Evolutionary conservation across 53 echinoderm and acorn worm genomes (phyloP).

Genomic region (Echinarachnius parma): DNA sequence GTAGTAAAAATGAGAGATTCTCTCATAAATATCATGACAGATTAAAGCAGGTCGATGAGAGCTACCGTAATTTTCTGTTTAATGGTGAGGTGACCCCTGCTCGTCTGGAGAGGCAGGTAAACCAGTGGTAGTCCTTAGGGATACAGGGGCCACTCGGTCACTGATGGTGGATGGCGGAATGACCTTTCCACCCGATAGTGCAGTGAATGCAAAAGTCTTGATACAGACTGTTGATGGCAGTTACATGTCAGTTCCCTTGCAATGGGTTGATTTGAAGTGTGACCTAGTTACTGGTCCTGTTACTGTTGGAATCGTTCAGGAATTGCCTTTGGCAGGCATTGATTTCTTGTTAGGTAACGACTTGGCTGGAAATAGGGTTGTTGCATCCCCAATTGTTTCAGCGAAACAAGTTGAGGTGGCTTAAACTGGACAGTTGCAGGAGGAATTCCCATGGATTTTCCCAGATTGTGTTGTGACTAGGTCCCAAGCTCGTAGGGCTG

Average conservation of each 20-base stretch:
- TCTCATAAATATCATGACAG: neutral
- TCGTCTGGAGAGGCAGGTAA: neutral
- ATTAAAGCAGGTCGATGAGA: neutral
- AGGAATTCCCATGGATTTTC: constrained; percentile 23
- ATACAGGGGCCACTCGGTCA: neutral
- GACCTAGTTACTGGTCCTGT: constrained; percentile 45
- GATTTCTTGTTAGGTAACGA: constrained; percentile 33
- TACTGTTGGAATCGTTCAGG: constrained; percentile 34
- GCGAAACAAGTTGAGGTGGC: neutral
- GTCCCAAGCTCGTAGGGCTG: neutral
- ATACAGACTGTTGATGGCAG: neutral
- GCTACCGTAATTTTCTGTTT: neutral
- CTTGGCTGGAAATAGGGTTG: constrained; percentile 5
- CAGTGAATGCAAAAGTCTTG: neutral
- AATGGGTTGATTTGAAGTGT: constrained; percentile 26
- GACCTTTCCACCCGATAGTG: neutral
- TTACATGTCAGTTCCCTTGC: constrained; percentile 22
- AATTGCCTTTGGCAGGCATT: constrained; percentile 25
- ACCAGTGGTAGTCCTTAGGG: neutral
- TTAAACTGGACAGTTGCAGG: constrained; percentile 17
- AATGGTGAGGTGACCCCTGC: neutral
- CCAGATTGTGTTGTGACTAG: constrained; percentile 34
- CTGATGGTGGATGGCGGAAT: neutral
- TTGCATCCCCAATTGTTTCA: constrained; percentile 6
- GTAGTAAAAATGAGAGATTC: no score